phyloP scores from a whole-genome alignment of 2,113 vertebrate genomes.

The Gallinago undulata region DNA sequence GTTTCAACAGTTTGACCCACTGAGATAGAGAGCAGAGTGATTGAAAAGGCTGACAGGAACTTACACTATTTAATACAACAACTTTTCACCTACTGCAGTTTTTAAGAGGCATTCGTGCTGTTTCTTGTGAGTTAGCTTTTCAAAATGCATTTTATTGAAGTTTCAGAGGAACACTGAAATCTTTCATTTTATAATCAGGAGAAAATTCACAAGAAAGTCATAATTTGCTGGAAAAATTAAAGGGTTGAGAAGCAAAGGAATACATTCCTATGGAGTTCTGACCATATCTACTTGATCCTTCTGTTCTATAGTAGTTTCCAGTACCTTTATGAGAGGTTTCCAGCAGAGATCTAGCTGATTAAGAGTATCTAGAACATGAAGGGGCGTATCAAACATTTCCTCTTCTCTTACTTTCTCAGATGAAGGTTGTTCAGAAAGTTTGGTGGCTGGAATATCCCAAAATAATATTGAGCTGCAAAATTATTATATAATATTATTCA shows the following conservation, averaged over 20 bases:
- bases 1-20: background rate
- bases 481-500: background rate
- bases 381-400: constrained; percentile 37
- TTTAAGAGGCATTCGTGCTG: background rate
- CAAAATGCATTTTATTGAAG: background rate
- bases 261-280: background rate
- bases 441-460: constrained; percentile 85
- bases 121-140: background rate
- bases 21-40: background rate
- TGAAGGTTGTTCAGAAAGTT: background rate
- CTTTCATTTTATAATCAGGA: background rate
- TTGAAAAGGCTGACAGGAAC: background rate
- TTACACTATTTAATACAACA: background rate
- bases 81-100: background rate
- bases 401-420: constrained; percentile 70
- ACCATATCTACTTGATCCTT: background rate
- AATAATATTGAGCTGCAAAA: constrained; percentile 82
- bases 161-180: background rate
- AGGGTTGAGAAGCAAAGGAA: background rate
- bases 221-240: background rate
- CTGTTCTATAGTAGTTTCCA: background rate
- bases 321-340: constrained; percentile 87
- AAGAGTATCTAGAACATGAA: constrained; percentile 74
- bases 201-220: background rate
- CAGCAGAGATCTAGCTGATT: constrained; percentile 83